Evolutionary conservation across 2,888 invertebrate species (phyloP), one percentile per base, ranked within the genome.

Genomic region (Tridacna gigas): DNA sequence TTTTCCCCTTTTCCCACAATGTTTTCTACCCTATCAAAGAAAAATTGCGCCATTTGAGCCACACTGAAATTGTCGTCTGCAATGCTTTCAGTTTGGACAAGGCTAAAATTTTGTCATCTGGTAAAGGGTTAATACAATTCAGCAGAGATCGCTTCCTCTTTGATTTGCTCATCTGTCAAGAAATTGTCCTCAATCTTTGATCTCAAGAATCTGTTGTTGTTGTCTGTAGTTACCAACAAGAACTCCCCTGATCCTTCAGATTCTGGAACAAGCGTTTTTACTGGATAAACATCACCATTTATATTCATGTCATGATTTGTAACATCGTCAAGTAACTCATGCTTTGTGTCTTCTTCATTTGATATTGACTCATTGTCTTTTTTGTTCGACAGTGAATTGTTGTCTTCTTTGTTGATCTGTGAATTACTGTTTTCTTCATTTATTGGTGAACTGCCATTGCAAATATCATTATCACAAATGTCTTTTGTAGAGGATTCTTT

Each of bases 91-190:
- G 7, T 37, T 37, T 37, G 37, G 37, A 37, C 37, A 37, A 7
- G 7, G 7, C 37, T 37, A 37, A 37, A 37, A 37, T 37, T n/a
- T 63, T 63, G 22, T n/a, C 22, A 9, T 22, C 3, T 63, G 25
- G 25, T 63, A 63, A 47, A 47, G 20, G n/a, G 7, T 71, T 20
- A 60, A 69, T 86, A 86, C 45, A 86, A 69, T 28, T 79, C 65
- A 15, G 86, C 86, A 63, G 79, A 74, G 12, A 47, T 15, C 13
- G 75, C 18, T 18, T 86, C 86, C 22, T 63, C 26, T 20, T 77
- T 51, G 45, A 83, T 74, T n/a, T 86, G 82, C 20, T 79, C 81
- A 13, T 83, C 83, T 60, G 86, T 77, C 28, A 86, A 47, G 60
- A 82, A 80, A 75, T 86, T 82, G 47, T 82, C 82, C 18, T 71